Evolutionary conservation across 2,888 invertebrate genomes (phyloP).

Genomic region (Halictus ligatus): DNA sequence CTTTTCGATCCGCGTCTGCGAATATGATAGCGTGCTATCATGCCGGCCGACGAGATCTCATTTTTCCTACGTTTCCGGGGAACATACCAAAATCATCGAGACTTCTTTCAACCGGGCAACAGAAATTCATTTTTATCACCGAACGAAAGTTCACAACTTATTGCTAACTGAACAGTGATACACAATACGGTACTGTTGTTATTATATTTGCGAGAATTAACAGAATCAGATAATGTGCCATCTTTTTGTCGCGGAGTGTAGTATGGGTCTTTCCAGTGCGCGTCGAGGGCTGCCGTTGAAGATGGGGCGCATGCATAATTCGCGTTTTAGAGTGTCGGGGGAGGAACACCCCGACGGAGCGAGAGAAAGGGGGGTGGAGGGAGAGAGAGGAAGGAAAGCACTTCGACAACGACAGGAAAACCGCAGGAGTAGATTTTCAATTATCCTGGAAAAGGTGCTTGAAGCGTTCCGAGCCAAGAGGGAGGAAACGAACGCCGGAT

Average conservation of each 20-base stretch:
- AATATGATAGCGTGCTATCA: slow-evolving; percentile 2
- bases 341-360: neutral
- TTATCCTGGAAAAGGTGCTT: slow-evolving; percentile 62
- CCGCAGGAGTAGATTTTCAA: slow-evolving; percentile 64
- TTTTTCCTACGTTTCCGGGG: neutral
- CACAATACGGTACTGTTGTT: too few species aligned
- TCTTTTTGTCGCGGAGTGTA: slow-evolving; percentile 8
- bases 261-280: slow-evolving; percentile 17
- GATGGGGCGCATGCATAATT: slow-evolving; percentile 56
- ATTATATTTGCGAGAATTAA: too few species aligned
- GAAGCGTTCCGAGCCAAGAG: slow-evolving; percentile 43
- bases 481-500: slow-evolving; percentile 16
- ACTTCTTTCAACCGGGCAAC: too few species aligned
- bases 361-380: neutral
- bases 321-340: slow-evolving; percentile 44
- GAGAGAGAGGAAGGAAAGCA: slow-evolving; percentile 39
- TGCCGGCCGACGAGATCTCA: neutral
- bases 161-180: too few species aligned
- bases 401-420: slow-evolving; percentile 50
- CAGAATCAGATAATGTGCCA: too few species aligned
- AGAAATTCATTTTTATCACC: neutral
- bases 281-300: slow-evolving; percentile 25
- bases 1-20: slow-evolving; percentile 28
- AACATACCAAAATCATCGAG: neutral
- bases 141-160: neutral